Base-by-base conservation (phyloP, 2,888 invertebrate species). In the Nomada lathburiana region DNA sequence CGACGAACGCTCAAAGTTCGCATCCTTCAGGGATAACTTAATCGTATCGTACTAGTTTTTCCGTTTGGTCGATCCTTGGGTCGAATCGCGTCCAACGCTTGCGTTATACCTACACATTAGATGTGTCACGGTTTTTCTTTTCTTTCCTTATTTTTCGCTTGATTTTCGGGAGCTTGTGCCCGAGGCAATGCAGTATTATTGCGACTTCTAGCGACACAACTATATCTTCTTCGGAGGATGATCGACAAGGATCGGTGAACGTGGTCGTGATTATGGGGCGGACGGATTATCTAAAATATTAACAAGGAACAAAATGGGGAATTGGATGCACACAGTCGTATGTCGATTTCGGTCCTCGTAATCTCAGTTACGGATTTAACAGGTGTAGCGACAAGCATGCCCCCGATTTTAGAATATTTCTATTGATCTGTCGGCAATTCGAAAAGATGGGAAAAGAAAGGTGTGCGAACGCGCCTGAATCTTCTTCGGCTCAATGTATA, bases 401-500 rank as follows among this genome's bases (percentile, higher is more conserved):
- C 63, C 65, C 75, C 82, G 84, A 65, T 77, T 74, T 59, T 79
- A 80, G 82, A 71, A 78, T 59, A 52, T 85, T 88, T 89, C 84
- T 78, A 71, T 89, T 80, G 79, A 85, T 82, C 87, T 80, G 72
- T 86, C 62, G 76, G 75, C 44, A 29, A 55, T 83, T 82, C 63
- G 67, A 84, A 52, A 68, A 67, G 76, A 71, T 63, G 62, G 26
- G 64, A 42, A 55, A n/a, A 67, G 18, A 63, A 89, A 92, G 26
- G 69, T 86, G 89, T 90, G 91, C 91, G 92, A 92, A 93, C 89
- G 89, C 89, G 89, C 89, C 88, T 83, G 87, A 88, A 90, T 84
- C 86, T 90, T 90, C 88, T 89, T 90, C 89, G 91, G 92, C 91
- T 92, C 88, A 93, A 83, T 90, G 93, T 93, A 93, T 93, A 93